These are phyloP conservation scores for Chionodraco myersi DNA, from an alignment of 2,113 vertebrate species.

Conservation along the genomic window DNA sequence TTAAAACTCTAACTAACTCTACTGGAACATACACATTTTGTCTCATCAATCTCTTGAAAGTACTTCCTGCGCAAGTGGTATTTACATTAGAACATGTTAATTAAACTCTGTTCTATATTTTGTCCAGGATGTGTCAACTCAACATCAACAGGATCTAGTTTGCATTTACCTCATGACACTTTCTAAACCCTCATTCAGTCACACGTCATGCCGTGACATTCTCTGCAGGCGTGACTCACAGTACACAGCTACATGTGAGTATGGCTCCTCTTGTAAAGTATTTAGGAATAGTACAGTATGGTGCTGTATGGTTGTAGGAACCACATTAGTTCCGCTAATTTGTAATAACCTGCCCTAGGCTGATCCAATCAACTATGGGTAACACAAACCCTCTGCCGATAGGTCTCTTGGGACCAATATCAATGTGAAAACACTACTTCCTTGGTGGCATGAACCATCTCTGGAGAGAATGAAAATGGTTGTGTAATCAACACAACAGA, in stretches of 20 bases:
- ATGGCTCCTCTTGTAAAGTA: not conserved
- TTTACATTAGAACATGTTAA: not conserved
- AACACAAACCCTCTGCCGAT: not conserved
- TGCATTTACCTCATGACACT: not conserved
- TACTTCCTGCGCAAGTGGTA: not conserved
- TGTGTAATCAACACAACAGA: too few relatives aligned
- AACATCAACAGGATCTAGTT: not conserved
- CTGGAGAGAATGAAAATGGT: constrained; percentile 28
- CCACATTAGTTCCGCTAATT: too few relatives aligned
- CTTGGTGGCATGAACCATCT: constrained; percentile 34
- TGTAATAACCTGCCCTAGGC: too few relatives aligned
- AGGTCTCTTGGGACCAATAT: not conserved
- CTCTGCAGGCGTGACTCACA: not conserved
- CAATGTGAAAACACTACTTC: constrained; percentile 32
- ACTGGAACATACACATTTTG: too few relatives aligned
- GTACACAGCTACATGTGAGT: not conserved
- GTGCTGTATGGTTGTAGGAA: too few relatives aligned
- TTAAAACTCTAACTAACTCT: not conserved
- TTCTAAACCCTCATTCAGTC: not conserved
- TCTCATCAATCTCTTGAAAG: not conserved
- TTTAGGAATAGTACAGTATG: too few relatives aligned
- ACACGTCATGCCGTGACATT: not conserved
- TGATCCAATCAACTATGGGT: not conserved
- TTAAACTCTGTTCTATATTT: not conserved
- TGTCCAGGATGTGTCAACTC: not conserved